These are phyloP conservation scores for Accipiter superciliosus DNA, from an alignment of 2,797 vertebrate species.

Conservation along the genomic window DNA sequence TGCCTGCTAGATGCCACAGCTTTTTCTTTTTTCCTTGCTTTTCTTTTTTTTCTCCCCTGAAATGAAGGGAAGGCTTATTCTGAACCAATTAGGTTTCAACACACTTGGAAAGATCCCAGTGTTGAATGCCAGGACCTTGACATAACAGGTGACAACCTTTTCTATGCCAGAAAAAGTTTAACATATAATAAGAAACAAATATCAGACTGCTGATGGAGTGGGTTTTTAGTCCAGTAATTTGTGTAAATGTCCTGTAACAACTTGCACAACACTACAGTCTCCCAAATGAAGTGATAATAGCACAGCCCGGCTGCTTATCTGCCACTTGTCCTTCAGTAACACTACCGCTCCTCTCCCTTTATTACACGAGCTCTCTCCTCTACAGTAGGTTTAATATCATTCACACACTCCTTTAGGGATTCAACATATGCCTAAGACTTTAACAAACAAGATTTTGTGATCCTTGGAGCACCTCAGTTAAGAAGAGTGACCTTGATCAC, in stretches of 20 bases:
- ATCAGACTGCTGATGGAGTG: conserved; percentile 55
- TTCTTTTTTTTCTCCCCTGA: not conserved
- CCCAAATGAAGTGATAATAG: not conserved
- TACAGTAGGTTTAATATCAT: not conserved
- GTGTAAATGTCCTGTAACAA: not conserved
- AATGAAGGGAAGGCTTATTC: not conserved
- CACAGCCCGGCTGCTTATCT: not conserved
- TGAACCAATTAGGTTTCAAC: not conserved
- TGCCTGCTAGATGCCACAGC: conserved; percentile 5
- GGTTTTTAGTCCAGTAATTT: conserved; percentile 36
- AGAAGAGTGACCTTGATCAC: not conserved
- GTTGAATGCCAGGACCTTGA: conserved; percentile 34
- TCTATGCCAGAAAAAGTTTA: conserved; percentile 40
- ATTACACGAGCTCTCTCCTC: not conserved
- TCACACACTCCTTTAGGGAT: not conserved
- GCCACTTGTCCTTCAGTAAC: not conserved
- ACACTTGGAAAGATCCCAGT: conserved; percentile 38
- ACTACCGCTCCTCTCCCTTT: not conserved
- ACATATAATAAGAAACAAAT: conserved; percentile 53
- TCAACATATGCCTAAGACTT: not conserved
- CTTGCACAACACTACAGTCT: not conserved
- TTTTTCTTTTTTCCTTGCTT: not conserved
- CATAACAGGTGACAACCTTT: conserved; percentile 37
- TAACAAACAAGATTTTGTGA: not conserved
- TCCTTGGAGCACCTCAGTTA: not conserved